phyloP scores from a whole-genome alignment of 2,888 invertebrate species.

The Mythimna lalbum region DNA sequence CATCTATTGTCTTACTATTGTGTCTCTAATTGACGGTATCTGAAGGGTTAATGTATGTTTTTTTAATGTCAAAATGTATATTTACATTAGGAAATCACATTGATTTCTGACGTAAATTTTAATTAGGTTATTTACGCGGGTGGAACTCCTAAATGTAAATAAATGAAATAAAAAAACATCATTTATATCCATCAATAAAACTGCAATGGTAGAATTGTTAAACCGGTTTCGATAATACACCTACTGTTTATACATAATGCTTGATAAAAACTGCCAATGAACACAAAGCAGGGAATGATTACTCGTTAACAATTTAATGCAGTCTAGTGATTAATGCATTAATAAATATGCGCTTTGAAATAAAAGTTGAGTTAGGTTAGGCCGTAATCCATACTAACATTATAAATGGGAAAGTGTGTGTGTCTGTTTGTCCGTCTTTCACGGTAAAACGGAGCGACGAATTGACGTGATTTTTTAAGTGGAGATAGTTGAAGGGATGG shows the following conservation, averaged over 20 bases:
- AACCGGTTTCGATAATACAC: slow-evolving; percentile 1
- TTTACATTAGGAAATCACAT: too few relatives aligned
- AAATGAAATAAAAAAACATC: background rate
- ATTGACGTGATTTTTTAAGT: too few relatives aligned
- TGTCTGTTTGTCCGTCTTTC: too few relatives aligned
- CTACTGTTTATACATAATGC: slow-evolving; percentile 7
- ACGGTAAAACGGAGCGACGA: too few relatives aligned
- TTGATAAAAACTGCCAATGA: slow-evolving; percentile 6
- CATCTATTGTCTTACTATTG: too few relatives aligned
- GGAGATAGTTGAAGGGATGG: too few relatives aligned
- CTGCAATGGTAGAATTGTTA: slow-evolving; percentile 3
- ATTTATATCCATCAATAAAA: slow-evolving; percentile 10
- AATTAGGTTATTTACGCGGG: too few relatives aligned
- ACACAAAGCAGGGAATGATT: slow-evolving; percentile 21
- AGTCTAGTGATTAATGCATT: background rate
- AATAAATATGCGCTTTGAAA: background rate
- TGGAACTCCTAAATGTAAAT: background rate
- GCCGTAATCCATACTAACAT: too few relatives aligned
- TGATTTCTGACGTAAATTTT: background rate
- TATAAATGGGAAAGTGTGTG: too few relatives aligned
- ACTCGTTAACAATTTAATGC: slow-evolving; percentile 4
- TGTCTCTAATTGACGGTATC: too few relatives aligned
- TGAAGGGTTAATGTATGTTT: too few relatives aligned
- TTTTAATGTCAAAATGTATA: too few relatives aligned
- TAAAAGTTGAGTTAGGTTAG: background rate